These are phyloP conservation scores for Batillaria attramentaria DNA, from an alignment of 1,140 invertebrate species.

Conservation along the genomic window DNA sequence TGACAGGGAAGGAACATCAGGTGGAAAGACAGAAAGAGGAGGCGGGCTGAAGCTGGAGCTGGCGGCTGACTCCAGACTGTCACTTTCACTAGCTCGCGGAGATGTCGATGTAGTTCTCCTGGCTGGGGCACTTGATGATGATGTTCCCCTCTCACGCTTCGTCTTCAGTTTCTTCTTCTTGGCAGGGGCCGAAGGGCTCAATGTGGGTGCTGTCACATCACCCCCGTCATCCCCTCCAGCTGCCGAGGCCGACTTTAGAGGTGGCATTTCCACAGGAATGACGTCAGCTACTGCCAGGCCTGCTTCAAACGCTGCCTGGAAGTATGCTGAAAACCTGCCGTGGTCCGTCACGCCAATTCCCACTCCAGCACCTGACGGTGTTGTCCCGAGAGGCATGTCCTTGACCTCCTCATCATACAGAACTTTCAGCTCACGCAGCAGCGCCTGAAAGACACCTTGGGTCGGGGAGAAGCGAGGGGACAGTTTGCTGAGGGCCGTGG, in stretches of 20 bases:
- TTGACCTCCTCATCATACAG: slow-evolving; percentile 67
- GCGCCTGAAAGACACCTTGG: slow-evolving; percentile 57
- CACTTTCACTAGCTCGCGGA: slow-evolving; percentile 57
- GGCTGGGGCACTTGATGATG: neutral
- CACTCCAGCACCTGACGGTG: slow-evolving; percentile 52
- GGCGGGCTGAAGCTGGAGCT: slow-evolving; percentile 8
- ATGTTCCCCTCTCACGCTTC: slow-evolving; percentile 59
- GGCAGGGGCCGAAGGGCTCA: slow-evolving; percentile 40
- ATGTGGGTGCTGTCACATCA: slow-evolving; percentile 36
- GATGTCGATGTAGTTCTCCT: slow-evolving; percentile 25
- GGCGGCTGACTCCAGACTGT: slow-evolving; percentile 35
- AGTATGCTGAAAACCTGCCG: slow-evolving; percentile 68
- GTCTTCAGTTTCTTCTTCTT: slow-evolving; percentile 70
- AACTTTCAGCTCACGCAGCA: slow-evolving; percentile 66
- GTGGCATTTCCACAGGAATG: slow-evolving; percentile 37
- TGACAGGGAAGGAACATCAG: slow-evolving; percentile 26
- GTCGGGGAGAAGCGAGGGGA: slow-evolving; percentile 58
- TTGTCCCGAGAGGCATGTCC: slow-evolving; percentile 48
- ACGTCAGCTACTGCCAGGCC: slow-evolving; percentile 68
- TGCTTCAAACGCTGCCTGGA: slow-evolving; percentile 69
- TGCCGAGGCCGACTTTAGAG: slow-evolving; percentile 35
- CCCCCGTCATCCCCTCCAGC: slow-evolving; percentile 31
- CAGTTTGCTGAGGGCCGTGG: slow-evolving; percentile 53
- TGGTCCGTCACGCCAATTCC: slow-evolving; percentile 65
- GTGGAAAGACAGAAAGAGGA: slow-evolving; percentile 14